Percentiles rank a stretch among this genome's conserved stretches.
phyloP scores from a whole-genome alignment of 2,113 vertebrate species.

The Cryptomyrus ogoouensis region DNA sequence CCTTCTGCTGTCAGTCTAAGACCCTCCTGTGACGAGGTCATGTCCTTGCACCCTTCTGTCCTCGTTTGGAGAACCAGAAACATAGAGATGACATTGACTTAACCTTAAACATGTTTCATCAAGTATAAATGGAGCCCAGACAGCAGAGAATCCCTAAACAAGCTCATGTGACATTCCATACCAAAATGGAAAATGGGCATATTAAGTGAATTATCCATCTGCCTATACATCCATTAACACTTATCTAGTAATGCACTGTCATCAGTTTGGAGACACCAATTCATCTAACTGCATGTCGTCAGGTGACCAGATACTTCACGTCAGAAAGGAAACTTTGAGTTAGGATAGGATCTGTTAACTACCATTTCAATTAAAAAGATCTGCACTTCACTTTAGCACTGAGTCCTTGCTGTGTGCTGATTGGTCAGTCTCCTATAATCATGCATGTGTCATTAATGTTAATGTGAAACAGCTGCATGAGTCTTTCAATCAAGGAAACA shows the following conservation, averaged over 20 bases:
- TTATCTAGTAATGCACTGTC: neutral
- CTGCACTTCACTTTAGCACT: neutral
- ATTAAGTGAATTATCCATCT: neutral
- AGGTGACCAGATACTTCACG: neutral
- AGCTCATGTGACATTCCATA: neutral
- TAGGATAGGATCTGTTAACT: neutral
- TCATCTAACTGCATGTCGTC: neutral
- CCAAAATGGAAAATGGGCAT: neutral
- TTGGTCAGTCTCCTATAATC: neutral
- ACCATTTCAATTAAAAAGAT: neutral
- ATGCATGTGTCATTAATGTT: neutral
- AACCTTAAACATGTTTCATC: neutral
- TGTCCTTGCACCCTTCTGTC: slow-evolving; percentile 68
- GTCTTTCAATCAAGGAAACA: neutral
- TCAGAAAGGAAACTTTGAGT: neutral
- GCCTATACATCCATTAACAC: neutral
- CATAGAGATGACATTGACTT: neutral
- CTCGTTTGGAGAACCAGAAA: neutral
- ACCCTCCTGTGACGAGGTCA: slow-evolving; percentile 45
- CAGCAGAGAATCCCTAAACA: neutral
- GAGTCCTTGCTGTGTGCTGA: neutral
- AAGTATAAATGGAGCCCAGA: neutral
- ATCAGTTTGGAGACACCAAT: neutral
- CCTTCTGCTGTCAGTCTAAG: slow-evolving; percentile 59
- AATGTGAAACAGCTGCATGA: neutral